phyloP scores from a whole-genome alignment of 2,888 invertebrate genomes.

The Stictocephala bisonia region DNA sequence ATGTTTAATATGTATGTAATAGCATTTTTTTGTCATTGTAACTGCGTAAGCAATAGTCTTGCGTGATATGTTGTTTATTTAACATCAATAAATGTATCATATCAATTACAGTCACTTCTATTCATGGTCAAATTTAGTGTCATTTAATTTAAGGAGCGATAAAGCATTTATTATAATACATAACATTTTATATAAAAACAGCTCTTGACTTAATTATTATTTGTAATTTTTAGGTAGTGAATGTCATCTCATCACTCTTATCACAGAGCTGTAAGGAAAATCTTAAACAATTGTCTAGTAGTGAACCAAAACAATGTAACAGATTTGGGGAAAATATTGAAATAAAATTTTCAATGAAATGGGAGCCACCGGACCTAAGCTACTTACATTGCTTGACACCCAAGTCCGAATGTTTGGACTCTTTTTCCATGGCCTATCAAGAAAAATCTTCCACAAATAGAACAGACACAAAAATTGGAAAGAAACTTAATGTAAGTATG shows the following conservation, averaged over 20 bases:
- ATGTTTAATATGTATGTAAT: no score
- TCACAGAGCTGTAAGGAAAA: slow-evolving; percentile 27
- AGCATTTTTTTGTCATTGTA: no score
- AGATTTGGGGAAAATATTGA: slow-evolving; percentile 48
- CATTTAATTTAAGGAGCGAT: neutral
- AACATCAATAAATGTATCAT: no score
- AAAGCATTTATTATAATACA: neutral
- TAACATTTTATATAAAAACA: neutral
- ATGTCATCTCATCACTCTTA: neutral
- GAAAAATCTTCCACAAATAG: slow-evolving; percentile 32
- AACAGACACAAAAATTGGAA: no score
- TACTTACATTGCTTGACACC: slow-evolving; percentile 50
- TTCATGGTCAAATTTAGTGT: neutral
- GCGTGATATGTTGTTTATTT: no score
- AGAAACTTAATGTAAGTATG: no score
- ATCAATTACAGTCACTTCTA: no score
- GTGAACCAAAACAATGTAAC: neutral
- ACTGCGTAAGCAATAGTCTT: no score
- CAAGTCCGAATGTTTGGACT: slow-evolving; percentile 45
- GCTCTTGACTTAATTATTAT: neutral
- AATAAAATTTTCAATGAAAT: slow-evolving; percentile 52
- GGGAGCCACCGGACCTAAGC: slow-evolving; percentile 53
- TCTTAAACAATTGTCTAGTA: neutral
- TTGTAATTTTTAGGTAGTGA: slow-evolving; percentile 28
- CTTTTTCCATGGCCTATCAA: slow-evolving; percentile 57